Base-by-base conservation (phyloP, 2,113 vertebrate genomes). In the Cochlearius cochlearius region DNA sequence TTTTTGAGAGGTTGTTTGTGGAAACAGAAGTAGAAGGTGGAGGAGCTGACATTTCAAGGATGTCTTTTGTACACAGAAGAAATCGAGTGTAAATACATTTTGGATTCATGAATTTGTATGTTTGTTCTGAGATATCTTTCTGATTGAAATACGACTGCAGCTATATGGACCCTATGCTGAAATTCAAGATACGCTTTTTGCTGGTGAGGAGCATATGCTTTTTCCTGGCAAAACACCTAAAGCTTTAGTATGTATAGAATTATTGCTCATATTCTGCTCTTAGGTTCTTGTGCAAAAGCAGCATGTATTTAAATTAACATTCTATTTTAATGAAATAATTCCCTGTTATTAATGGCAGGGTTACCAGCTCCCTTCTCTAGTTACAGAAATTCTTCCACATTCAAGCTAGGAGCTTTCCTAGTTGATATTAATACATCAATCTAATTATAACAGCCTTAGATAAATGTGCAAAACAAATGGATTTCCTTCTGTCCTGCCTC, bases 271-370 rank as follows among this genome's bases (percentile, higher is more conserved):
- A 50, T 45, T 75, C 68, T 91, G 12, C 14, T 69, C 32, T 80
- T 53, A 83, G 3, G 8, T 75, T 91, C 45, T 60, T 67, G 25
- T 73, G 43, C 20, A 80, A 91, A 96, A 72, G 29, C 25, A 63
- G 15, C 34, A 55, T 27, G 16, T 11, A 14, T 90, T 85, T 89
- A 76, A 76, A 64, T 90, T 56, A 89, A 3, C 15, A 29, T 74
- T 93, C 38, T 53, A 58, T 94, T 77, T 74, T 90, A 49, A 90
- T 87, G 32, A 92, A 82, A 60, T 86, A 72, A 83, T 94, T 89
- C 39, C 7, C 27, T 60, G 22, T 74, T 81, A 89, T 79, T 67
- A 91, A 36, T n/a, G 50, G 12, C 21, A 68, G 20, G 43, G 58
- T 78, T 95, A 52, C 22, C 2, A 26, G 7, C 25, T 85, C 15